Base-by-base conservation (phyloP, 2,113 vertebrate genomes). In the Odocoileus hemionus region DNA sequence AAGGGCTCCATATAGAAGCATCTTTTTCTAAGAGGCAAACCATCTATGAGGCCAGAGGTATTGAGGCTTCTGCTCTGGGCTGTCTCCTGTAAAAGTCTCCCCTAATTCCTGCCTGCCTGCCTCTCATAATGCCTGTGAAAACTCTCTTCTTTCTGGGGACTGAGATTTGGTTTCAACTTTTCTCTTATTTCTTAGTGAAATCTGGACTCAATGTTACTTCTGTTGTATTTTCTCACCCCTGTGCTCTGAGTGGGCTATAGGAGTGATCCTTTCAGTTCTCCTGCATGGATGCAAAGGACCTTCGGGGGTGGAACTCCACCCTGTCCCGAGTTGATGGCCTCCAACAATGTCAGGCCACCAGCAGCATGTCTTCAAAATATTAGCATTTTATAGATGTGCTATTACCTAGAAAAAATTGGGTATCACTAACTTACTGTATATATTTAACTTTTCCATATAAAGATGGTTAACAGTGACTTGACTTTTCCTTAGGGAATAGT, bases 401-500 rank as follows among this genome's bases (percentile, higher is more conserved):
- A 28, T 89, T 96, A 89, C 67, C 36, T 95, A 80, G 82, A 96
- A 94, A 74, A 86, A 16, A 28, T 58, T 78, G 33, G 26, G 33
- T 57, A 45, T n/a, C 52, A 67, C 58, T 74, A 54, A 67, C 67
- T 86, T 92, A 64, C 28, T 82, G 64, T 39, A 57, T 64, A 0
- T 60, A 76, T 97, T 97, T 95, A 91, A 95, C 54, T 92, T 96
- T 89, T 85, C 64, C 64, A 14, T 60, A 39, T 95, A 88, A 92
- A 85, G 74, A 84, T 97, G 89, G 94, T 90, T 89, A 92, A 90
- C 30, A 82, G 43, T 94, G 61, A 80, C 84, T 87, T 17, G 76
- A 55, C 67, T 98, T 96, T 95, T 85, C 57, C 54, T 94, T 97
- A 78, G 83, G 76, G 91, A 95, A 87, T 95, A 76, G 25, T 91